Evolutionary conservation across 2,888 invertebrate species (phyloP).

Genomic region (Colletes collaris): DNA sequence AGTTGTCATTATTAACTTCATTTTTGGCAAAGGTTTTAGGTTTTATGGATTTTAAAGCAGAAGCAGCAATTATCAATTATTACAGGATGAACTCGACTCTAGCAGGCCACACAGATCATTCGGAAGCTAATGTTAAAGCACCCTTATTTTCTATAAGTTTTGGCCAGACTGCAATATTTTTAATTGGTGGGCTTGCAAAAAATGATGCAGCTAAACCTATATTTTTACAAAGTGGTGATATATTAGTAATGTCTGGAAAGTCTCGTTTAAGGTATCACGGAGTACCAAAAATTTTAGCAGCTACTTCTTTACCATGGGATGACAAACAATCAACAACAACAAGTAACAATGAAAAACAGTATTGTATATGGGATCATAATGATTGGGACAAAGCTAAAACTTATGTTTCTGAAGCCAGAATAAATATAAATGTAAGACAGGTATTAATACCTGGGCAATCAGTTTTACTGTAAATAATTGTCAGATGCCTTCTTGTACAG

Average conservation of each 20-base stretch:
- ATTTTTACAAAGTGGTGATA: slow-evolving; percentile 94
- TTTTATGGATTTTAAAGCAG: slow-evolving; percentile 87
- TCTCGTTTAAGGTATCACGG: slow-evolving; percentile 96
- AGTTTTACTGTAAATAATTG: slow-evolving; percentile 74
- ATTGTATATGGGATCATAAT: slow-evolving; percentile 39
- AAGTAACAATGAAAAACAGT: slow-evolving; percentile 11
- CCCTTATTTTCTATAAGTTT: slow-evolving; percentile 98
- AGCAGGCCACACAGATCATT: slow-evolving; percentile 97
- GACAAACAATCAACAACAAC: slow-evolving; percentile 58
- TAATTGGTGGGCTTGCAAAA: slow-evolving; percentile 92
- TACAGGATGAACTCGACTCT: slow-evolving; percentile 97
- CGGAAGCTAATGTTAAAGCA: slow-evolving; percentile 92
- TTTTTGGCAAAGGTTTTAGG: slow-evolving; percentile 86
- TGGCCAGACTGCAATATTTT: slow-evolving; percentile 96
- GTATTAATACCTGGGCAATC: slow-evolving; percentile 88
- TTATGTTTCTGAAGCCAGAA: slow-evolving; percentile 86
- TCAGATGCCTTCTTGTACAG: slow-evolving; percentile 42
- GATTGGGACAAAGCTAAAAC: slow-evolving; percentile 74
- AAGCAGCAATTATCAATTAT: slow-evolving; percentile 98
- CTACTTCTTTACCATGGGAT: slow-evolving; percentile 84
- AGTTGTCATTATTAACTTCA: slow-evolving; percentile 87
- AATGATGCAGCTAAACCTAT: slow-evolving; percentile 88
- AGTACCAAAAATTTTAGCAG: slow-evolving; percentile 92
- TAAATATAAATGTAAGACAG: slow-evolving; percentile 97
- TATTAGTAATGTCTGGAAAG: slow-evolving; percentile 94